These are phyloP conservation scores for Poecilia gillii DNA, from an alignment of 2,797 vertebrate genomes.

Conservation along the genomic window DNA sequence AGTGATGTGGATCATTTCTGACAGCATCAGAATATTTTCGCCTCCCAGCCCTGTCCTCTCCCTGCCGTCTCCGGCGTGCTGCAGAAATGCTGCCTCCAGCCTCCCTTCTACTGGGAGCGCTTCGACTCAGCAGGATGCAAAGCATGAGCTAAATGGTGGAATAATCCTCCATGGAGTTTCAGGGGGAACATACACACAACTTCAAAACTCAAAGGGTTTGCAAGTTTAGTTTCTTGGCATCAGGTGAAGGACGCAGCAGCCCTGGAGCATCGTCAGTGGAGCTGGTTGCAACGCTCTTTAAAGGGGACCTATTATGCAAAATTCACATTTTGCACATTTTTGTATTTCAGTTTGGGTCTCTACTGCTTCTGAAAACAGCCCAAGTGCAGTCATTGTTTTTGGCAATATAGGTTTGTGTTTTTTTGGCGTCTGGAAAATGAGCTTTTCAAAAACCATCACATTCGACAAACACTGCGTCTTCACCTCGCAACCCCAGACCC, in stretches of 20 bases:
- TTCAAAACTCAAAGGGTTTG: constrained; percentile 61
- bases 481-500: too few relatives aligned
- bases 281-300: constrained; percentile 37
- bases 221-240: constrained; percentile 61
- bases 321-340: too few relatives aligned
- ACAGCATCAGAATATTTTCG: constrained; percentile 58
- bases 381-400: too few relatives aligned
- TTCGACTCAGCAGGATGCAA: constrained; percentile 62
- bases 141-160: constrained; percentile 64
- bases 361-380: too few relatives aligned
- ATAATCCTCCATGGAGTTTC: constrained; percentile 59
- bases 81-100: constrained; percentile 59
- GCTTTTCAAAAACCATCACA: too few relatives aligned
- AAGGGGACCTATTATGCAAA: constrained; percentile 7
- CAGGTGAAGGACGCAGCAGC: constrained; percentile 47
- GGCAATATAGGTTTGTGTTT: too few relatives aligned
- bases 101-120: constrained; percentile 51
- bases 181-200: constrained; percentile 44
- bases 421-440: too few relatives aligned
- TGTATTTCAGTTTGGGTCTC: too few relatives aligned
- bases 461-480: too few relatives aligned
- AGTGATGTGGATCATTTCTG: constrained; percentile 66
- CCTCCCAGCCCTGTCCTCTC: constrained; percentile 50
- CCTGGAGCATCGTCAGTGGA: constrained; percentile 40
- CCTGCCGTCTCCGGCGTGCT: constrained; percentile 39